Conservation (phyloP, 64 coral and sea anemone genomes). For the Stichodactyla helianthus region DNA sequence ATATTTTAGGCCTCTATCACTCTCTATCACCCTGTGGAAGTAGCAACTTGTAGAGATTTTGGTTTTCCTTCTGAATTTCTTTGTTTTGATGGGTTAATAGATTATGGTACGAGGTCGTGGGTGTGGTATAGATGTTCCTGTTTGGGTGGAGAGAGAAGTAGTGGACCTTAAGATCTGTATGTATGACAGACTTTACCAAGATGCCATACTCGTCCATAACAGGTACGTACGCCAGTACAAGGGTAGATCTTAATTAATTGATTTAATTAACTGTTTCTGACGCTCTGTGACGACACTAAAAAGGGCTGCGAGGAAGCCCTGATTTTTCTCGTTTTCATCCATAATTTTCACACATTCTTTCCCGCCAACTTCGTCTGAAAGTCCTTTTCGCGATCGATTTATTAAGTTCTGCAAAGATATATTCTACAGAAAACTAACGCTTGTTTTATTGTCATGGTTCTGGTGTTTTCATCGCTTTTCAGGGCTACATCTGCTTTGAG, state of each 20-base stretch:
- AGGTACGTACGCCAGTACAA: slow-evolving; percentile 40
- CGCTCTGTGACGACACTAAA: no score
- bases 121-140: slow-evolving; percentile 91
- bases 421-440: neutral
- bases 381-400: no score
- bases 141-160: slow-evolving; percentile 94
- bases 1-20: neutral
- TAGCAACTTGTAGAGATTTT: no score
- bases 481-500: slow-evolving; percentile 94
- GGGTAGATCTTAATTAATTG: no score
- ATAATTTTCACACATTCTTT: no score
- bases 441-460: neutral
- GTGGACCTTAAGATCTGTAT: slow-evolving; percentile 95
- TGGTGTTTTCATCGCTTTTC: neutral
- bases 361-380: no score
- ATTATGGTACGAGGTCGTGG: slow-evolving; percentile 81
- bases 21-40: no score
- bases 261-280: no score
- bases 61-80: no score
- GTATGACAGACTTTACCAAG: slow-evolving; percentile 93
- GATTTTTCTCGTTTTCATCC: no score
- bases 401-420: no score
- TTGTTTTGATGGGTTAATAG: neutral
- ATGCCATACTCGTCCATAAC: slow-evolving; percentile 96
- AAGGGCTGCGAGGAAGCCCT: no score